A percentile compares a stretch with the other conserved stretches of the same genome.
Evolutionary conservation across 2,797 vertebrate species (phyloP).

Genomic region (Mormyrus hasselquistii): DNA sequence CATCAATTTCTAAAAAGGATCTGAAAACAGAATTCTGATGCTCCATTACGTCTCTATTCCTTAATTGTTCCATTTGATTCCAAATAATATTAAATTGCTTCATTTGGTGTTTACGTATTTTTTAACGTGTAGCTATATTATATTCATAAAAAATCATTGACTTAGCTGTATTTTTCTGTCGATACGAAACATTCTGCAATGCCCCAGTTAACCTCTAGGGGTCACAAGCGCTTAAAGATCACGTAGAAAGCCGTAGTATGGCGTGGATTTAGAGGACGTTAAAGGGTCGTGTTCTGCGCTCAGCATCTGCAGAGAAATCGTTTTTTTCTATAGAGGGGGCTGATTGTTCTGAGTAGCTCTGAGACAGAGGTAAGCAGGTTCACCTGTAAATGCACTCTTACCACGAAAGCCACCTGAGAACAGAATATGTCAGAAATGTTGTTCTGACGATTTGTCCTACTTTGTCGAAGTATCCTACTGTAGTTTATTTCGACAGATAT

Average conservation of each 20-base stretch:
- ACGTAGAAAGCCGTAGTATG: constrained; percentile 12
- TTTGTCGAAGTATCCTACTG: too few relatives aligned
- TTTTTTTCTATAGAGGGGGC: not conserved
- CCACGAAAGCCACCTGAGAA: not conserved
- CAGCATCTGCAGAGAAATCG: not conserved
- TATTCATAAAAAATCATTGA: not conserved
- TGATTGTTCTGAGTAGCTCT: not conserved
- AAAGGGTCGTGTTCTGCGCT: not conserved
- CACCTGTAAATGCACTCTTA: not conserved
- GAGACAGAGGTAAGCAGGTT: not conserved
- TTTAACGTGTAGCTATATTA: not conserved
- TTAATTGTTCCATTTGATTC: not conserved
- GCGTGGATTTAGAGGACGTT: not conserved
- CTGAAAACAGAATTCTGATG: not conserved
- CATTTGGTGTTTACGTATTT: not conserved
- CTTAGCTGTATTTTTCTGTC: not conserved
- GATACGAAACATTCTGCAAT: constrained; percentile 18
- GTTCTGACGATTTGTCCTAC: too few relatives aligned
- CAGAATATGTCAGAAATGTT: not conserved
- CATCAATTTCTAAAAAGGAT: not conserved
- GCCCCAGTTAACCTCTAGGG: constrained; percentile 33
- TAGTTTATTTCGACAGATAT: too few relatives aligned
- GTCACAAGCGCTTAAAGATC: constrained; percentile 29
- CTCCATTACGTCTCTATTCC: not conserved
- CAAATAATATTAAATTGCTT: not conserved